Percentiles rank a stretch among this genome's conserved stretches.
phyloP scores from a whole-genome alignment of 2,113 vertebrate species.

The Vulpes lagopus region DNA sequence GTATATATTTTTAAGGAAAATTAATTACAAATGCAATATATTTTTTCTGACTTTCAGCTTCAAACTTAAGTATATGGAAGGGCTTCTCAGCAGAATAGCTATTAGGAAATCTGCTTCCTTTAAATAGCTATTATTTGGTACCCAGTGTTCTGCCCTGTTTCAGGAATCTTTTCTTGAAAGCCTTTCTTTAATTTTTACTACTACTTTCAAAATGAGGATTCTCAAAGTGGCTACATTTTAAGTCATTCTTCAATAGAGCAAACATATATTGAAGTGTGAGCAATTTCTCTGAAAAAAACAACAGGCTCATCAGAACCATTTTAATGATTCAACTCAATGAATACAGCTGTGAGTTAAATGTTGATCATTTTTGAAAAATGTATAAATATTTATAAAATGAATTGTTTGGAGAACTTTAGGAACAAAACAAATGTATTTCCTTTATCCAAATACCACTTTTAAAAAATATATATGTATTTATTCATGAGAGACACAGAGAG shows the following conservation, averaged over 20 bases:
- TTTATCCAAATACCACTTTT: background rate
- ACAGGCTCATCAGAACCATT: background rate
- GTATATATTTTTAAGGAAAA: background rate
- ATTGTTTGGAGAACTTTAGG: background rate
- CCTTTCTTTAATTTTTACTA: slow-evolving; percentile 9
- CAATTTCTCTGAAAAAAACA: background rate
- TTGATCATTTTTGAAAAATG: background rate
- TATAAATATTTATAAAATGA: slow-evolving; percentile 26
- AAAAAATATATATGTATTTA: too few species aligned
- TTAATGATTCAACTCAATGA: background rate
- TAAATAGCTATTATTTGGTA: background rate
- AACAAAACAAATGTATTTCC: background rate
- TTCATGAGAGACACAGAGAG: too few species aligned
- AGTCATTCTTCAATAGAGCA: background rate
- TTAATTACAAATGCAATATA: background rate
- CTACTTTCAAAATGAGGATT: background rate
- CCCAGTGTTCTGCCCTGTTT: background rate
- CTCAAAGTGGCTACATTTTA: background rate
- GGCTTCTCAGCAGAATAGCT: background rate
- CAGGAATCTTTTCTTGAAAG: background rate
- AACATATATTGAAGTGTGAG: background rate
- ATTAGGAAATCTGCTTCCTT: background rate
- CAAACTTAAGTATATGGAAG: background rate
- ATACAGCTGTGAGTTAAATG: background rate
- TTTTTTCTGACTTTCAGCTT: background rate